A percentile compares a stretch with the other conserved stretches of the same genome.
Evolutionary conservation across 2,113 vertebrate species (phyloP).

Genomic region (Haemorhous mexicanus): DNA sequence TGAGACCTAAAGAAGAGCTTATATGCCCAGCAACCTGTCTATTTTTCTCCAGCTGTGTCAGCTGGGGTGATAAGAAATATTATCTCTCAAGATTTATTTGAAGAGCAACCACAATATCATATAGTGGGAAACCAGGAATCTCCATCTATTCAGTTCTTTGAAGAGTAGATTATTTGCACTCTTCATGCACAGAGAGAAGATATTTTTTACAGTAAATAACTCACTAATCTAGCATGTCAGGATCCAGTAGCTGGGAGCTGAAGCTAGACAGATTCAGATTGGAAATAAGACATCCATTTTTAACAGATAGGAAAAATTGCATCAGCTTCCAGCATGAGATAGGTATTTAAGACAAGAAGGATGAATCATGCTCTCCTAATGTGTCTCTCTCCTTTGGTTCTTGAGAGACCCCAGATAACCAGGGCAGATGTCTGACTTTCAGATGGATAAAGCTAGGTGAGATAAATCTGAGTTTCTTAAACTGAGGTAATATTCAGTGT

Average conservation of each 20-base stretch:
- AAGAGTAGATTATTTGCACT: slow-evolving; percentile 32
- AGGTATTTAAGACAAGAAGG: slow-evolving; percentile 11
- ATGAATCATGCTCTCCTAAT: not conserved
- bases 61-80: slow-evolving; percentile 31
- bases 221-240: slow-evolving; percentile 41
- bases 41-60: not conserved
- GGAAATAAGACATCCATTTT: slow-evolving; percentile 28
- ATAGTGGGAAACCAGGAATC: not conserved
- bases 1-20: slow-evolving; percentile 18
- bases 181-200: not conserved
- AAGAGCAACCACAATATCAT: not conserved
- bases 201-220: slow-evolving; percentile 30
- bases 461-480: not conserved
- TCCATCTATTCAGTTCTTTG: slow-evolving; percentile 14
- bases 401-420: not conserved
- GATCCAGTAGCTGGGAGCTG: not conserved
- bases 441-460: not conserved
- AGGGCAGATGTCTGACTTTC: not conserved
- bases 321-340: slow-evolving; percentile 14
- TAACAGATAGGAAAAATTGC: slow-evolving; percentile 21
- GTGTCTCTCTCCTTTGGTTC: not conserved
- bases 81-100: slow-evolving; percentile 24
- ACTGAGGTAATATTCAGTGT: not conserved
- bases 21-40: not conserved
- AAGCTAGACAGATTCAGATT: slow-evolving; percentile 36